Percentiles rank a stretch among this genome's conserved stretches.
These are phyloP conservation scores for Sus cebifrons DNA, from an alignment of 2,797 vertebrate genomes.

Conservation along the genomic window DNA sequence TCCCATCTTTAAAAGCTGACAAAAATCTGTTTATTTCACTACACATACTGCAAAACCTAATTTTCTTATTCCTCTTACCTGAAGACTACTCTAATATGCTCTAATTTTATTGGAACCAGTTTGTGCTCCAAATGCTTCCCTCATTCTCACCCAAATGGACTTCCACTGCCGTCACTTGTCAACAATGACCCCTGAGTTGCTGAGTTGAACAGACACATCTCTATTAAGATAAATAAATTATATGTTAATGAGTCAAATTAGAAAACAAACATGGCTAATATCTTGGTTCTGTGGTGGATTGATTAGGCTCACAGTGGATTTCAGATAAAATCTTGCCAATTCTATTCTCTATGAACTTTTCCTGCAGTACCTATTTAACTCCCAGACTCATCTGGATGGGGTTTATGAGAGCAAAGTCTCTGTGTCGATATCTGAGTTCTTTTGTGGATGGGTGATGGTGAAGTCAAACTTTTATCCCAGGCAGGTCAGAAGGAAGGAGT, in stretches of 20 bases:
- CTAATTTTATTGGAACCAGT: neutral
- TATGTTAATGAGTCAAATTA: neutral
- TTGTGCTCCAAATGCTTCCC: neutral
- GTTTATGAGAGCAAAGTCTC: neutral
- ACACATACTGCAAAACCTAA: neutral
- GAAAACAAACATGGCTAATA: neutral
- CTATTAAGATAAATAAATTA: neutral
- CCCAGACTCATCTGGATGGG: neutral
- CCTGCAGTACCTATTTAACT: neutral
- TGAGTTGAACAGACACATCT: neutral
- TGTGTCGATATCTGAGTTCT: neutral
- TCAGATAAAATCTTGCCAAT: neutral
- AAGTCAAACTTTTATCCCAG: neutral
- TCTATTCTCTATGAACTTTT: neutral
- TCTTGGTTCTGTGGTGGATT: neutral
- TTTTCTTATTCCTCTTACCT: neutral
- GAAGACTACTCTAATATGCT: neutral
- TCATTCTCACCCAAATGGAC: neutral
- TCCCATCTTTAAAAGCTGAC: neutral
- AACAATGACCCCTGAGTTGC: neutral
- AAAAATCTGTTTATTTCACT: neutral
- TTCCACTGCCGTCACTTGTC: neutral
- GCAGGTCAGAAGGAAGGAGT: no score
- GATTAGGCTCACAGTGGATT: neutral
- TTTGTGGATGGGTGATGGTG: neutral